Conservation (phyloP, 2,113 vertebrate species). For the Scolopax mira region DNA sequence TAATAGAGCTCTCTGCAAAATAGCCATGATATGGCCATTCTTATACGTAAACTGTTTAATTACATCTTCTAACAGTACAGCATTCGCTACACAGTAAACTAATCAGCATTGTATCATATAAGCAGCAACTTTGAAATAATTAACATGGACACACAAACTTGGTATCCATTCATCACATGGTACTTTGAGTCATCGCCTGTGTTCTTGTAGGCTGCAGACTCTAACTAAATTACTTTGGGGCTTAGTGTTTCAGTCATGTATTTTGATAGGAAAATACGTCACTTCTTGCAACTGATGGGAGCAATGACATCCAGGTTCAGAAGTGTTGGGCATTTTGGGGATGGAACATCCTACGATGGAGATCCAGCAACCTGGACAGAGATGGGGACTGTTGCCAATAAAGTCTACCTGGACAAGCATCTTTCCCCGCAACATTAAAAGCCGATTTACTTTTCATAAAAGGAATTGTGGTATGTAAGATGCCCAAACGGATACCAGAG, state of each 20-base stretch:
- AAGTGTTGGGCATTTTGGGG: not conserved
- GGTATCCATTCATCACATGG: not conserved
- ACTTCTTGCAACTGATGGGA: not conserved
- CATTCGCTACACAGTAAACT: not conserved
- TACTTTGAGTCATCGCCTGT: not conserved
- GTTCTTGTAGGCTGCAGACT: not conserved
- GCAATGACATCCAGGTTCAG: not conserved
- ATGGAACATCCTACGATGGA: not conserved
- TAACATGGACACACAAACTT: not conserved
- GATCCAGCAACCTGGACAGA: not conserved
- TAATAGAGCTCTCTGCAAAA: not conserved
- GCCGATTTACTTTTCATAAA: not conserved
- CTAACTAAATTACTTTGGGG: not conserved
- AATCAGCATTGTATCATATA: not conserved
- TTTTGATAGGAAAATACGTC: not conserved
- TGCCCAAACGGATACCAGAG: constrained; percentile 12
- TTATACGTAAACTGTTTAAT: rapidly evolving
- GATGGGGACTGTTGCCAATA: not conserved
- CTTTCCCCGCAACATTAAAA: not conserved
- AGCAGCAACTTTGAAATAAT: not conserved
- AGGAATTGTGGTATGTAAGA: constrained; percentile 12
- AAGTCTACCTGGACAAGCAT: not conserved
- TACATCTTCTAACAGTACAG: not conserved
- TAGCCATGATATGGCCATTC: not conserved
- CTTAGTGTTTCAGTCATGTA: not conserved